Base-by-base conservation (phyloP, 2,888 invertebrate genomes). In the Cylindroiulus punctatus region DNA sequence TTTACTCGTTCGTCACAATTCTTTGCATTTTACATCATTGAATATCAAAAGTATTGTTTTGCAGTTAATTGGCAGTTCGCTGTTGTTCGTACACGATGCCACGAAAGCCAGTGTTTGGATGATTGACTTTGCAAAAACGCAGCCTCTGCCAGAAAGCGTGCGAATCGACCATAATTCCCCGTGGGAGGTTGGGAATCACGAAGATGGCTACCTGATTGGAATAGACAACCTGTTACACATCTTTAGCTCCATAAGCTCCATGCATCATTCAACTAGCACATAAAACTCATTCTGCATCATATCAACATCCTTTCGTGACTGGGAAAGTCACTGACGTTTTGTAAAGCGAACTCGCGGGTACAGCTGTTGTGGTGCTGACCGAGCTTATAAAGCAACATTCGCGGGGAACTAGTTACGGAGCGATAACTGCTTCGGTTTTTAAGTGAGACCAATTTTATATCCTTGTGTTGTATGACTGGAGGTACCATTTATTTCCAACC, bases 51-150 rank as follows among this genome's bases (percentile, higher is more conserved):
- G 26, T 88, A 88, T 87, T 87, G n/a, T n/a, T 86, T 90, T 91
- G 26, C 90, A 94, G 94, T 94, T 98, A 84, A 97, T 98, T 89
- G 97, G 97, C 88, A 98, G 98, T 91, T 98, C 98, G 36, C 92
- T 99, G 87, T 93, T 99, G 87, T 97, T 99, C 91, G 97, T 99
- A 86, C 98, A 98, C 92, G 98, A 99, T 91, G 93, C 94, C 86
- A 93, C 94, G 88, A 95, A 94, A 90, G 96, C 97, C 42, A 96
- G 96, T 88, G 94, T 97, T 19, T 99, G 98, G 98, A 93, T 99
- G 92, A 99, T 99, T 88, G 98, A 99, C 92, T 99, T 99, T 90
- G 98, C 98, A 84, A 99, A 99, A 92, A 97, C 98, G 0, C 93
- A 97, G 83, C 93, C 94, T 19, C 93, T 98, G 57, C 96, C 97